Evolutionary conservation across 30 jellyfish, hydroid and myxozoan genomes (phyloP).

Genomic region (Aurelia aurita complex sp. Pacific): DNA sequence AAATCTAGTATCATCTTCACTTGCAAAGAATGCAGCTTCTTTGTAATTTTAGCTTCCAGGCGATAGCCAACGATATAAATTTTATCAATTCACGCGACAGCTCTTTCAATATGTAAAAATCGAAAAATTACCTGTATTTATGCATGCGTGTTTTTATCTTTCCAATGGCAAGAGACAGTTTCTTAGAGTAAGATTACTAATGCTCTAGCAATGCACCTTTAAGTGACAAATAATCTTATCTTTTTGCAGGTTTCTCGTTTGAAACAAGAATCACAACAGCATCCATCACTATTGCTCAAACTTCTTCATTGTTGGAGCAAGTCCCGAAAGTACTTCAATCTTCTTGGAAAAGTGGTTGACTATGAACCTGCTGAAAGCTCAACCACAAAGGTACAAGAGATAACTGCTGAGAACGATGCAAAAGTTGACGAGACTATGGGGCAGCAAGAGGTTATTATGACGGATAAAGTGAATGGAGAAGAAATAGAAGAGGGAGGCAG

Average conservation of each 20-base stretch:
- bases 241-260: slow-evolving; percentile 51
- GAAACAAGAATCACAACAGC: slow-evolving; percentile 53
- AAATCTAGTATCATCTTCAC: too few relatives aligned
- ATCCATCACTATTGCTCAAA: slow-evolving; percentile 73
- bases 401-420: not conserved
- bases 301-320: slow-evolving; percentile 71
- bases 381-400: not conserved
- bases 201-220: not conserved
- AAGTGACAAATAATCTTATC: not conserved
- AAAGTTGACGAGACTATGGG: not conserved
- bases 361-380: not conserved
- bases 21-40: too few relatives aligned
- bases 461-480: not conserved
- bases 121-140: too few relatives aligned
- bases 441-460: not conserved
- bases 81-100: too few relatives aligned
- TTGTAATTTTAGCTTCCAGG: too few relatives aligned
- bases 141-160: too few relatives aligned
- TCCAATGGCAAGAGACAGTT: too few relatives aligned
- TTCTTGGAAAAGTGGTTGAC: slow-evolving; percentile 22
- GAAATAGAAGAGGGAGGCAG: not conserved
- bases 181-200: too few relatives aligned
- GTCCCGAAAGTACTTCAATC: slow-evolving; percentile 42
- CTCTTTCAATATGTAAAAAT: too few relatives aligned
- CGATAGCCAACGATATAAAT: too few relatives aligned